Base-by-base conservation (phyloP, 2,113 vertebrate species). In the Chamaea fasciata region DNA sequence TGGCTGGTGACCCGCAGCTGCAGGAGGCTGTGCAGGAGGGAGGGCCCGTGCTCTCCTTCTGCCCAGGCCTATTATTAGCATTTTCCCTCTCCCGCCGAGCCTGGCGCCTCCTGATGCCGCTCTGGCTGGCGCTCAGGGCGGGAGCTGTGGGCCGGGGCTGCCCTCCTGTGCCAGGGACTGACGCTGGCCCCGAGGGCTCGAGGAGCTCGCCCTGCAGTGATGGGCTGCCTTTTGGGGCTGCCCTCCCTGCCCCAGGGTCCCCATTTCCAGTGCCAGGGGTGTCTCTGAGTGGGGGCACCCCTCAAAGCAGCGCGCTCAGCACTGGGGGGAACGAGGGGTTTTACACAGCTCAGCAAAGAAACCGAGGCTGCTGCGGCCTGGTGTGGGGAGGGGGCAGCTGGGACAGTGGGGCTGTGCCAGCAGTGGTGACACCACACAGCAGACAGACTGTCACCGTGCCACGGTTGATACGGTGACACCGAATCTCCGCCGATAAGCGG, bases 161-260 rank as follows among this genome's bases (percentile, higher is more conserved):
- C 86, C 63, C 73, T 26, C 27, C 75, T 3, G 37, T 64, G 86
- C 78, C 6, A 17, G 19, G 73, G 35, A 7, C 2, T 6, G 59
- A 6, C 1, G 0, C 37, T 1, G 0, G 73, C 37, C 57, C 60
- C 0, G 10, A 22, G 68, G 47, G 84, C 83, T 69, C 37, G 0
- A 13, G 27, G 42, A 63, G 47, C 56, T 47, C 56, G 3, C n/a
- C 55, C 74, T 4, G 7, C 53, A 23, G 55, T 2, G 1, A 5
- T 2, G 33, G 47, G 68, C 56, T 13, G 73, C 3, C 3, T 7
- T 13, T 6, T 24, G 30, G 81, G 76, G 39, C 57, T 22, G 44
- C 6, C 15, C 41, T n/a, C 35, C 37, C 28, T 13, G 21, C 77
- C 84, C 63, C 53, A 0, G 30, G 9, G 44, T 70, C 77, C 76